Conservation (phyloP, 2,888 invertebrate genomes). For the Drosophila rellima region DNA sequence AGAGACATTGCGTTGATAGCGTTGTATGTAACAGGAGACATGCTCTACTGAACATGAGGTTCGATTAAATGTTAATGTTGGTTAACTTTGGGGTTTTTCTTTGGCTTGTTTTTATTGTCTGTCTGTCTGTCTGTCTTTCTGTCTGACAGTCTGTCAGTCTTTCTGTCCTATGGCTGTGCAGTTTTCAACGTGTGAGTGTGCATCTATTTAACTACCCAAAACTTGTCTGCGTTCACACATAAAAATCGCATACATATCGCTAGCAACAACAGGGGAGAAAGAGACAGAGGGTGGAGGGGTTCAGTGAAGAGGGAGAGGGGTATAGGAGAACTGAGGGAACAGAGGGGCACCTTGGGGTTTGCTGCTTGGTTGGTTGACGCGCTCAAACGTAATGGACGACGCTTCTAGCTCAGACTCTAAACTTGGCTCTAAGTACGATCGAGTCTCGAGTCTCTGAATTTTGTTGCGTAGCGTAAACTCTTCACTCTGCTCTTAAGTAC, state of each 20-base stretch:
- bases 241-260: slow-evolving; percentile 76
- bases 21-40: slow-evolving; percentile 83
- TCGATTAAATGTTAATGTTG: slow-evolving; percentile 85
- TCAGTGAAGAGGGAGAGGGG: background rate
- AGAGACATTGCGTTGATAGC: slow-evolving; percentile 63
- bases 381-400: slow-evolving; percentile 77
- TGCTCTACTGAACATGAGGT: slow-evolving; percentile 85
- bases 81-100: slow-evolving; percentile 84
- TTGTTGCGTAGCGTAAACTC: slow-evolving; percentile 44
- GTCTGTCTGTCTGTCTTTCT: slow-evolving; percentile 8
- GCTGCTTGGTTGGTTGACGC: slow-evolving; percentile 76
- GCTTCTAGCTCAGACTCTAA: slow-evolving; percentile 48
- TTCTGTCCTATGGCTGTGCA: slow-evolving; percentile 41
- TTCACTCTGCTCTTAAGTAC: slow-evolving; percentile 23
- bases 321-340: background rate
- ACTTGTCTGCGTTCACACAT: slow-evolving; percentile 82
- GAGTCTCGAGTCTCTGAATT: slow-evolving; percentile 10
- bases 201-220: slow-evolving; percentile 82
- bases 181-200: slow-evolving; percentile 60
- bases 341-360: slow-evolving; percentile 40
- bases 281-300: background rate
- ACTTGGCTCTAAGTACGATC: slow-evolving; percentile 22
- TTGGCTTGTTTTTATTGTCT: slow-evolving; percentile 56
- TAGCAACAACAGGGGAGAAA: slow-evolving; percentile 8
- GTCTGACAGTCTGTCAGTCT: slow-evolving; percentile 9